A percentile compares a stretch with the other conserved stretches of the same genome.
Conservation (phyloP, 1,140 invertebrate species). For the Tetraneura akinire region DNA sequence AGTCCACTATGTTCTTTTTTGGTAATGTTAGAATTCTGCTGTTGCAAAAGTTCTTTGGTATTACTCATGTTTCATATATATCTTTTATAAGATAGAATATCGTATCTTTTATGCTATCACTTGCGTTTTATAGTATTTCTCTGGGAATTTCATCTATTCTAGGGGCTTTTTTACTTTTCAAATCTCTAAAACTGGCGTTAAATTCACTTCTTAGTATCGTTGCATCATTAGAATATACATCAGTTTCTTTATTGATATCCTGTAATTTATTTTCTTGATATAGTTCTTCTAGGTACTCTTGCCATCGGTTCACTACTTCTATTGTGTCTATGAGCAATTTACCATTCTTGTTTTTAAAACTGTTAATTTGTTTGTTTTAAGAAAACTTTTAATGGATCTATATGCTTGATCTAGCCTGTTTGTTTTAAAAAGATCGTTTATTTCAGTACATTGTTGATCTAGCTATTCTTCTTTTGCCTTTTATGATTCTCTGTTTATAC, state of each 20-base stretch:
- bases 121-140: slow-evolving; percentile 28
- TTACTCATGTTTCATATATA: too few relatives aligned
- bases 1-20: too few relatives aligned
- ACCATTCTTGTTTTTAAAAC: slow-evolving; percentile 38
- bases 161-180: slow-evolving; percentile 32
- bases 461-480: slow-evolving; percentile 35
- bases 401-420: too few relatives aligned
- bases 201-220: slow-evolving; percentile 36
- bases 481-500: slow-evolving; percentile 28
- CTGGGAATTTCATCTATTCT: slow-evolving; percentile 18
- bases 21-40: too few relatives aligned
- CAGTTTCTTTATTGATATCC: slow-evolving; percentile 29
- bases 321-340: slow-evolving; percentile 32
- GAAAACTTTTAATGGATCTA: slow-evolving; percentile 30
- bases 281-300: not conserved
- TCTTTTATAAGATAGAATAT: too few relatives aligned
- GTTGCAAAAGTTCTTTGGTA: too few relatives aligned
- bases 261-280: slow-evolving; percentile 22
- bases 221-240: slow-evolving; percentile 16
- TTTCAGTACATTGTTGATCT: slow-evolving; percentile 37
- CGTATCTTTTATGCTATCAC: too few relatives aligned
- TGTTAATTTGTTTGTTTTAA: slow-evolving; percentile 16
- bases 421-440: too few relatives aligned
- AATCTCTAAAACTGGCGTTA: slow-evolving; percentile 23
- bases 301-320: slow-evolving; percentile 9